Evolutionary conservation across 1,140 invertebrate species (phyloP).

Genomic region (Antheraea pernyi): DNA sequence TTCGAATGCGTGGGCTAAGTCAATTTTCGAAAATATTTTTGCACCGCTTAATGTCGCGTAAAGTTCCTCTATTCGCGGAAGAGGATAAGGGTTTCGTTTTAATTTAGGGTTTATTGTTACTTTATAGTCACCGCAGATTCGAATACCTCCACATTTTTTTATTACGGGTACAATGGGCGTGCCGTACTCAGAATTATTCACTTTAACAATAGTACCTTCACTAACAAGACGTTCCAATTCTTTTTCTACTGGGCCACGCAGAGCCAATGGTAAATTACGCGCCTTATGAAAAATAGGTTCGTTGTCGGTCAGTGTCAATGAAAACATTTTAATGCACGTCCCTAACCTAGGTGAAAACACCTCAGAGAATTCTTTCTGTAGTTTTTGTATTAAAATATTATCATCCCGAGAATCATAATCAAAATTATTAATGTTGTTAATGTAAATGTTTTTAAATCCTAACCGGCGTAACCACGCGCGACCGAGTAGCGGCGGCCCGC

Average conservation of each 20-base stretch:
- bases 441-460: not conserved
- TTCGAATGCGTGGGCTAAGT: too few species aligned
- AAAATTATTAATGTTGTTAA: not conserved
- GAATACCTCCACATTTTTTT: too few species aligned
- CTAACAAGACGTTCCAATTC: not conserved
- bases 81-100: too few species aligned
- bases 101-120: too few species aligned
- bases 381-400: not conserved
- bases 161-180: too few species aligned
- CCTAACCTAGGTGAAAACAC: not conserved
- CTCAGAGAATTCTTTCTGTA: constrained; percentile 8
- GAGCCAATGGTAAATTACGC: not conserved
- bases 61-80: too few species aligned
- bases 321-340: not conserved
- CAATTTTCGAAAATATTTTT: too few species aligned
- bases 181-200: not conserved
- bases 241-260: constrained; percentile 3
- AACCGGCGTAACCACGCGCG: not conserved
- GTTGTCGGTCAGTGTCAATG: not conserved
- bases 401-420: not conserved
- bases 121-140: too few species aligned
- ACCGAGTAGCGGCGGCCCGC: too few species aligned
- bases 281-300: constrained; percentile 8
- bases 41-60: too few species aligned
- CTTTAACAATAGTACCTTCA: not conserved